A percentile compares a stretch with the other conserved stretches of the same genome.
phyloP scores from a whole-genome alignment of 2,888 invertebrate genomes.

The Caenorhabditis sp. region DNA sequence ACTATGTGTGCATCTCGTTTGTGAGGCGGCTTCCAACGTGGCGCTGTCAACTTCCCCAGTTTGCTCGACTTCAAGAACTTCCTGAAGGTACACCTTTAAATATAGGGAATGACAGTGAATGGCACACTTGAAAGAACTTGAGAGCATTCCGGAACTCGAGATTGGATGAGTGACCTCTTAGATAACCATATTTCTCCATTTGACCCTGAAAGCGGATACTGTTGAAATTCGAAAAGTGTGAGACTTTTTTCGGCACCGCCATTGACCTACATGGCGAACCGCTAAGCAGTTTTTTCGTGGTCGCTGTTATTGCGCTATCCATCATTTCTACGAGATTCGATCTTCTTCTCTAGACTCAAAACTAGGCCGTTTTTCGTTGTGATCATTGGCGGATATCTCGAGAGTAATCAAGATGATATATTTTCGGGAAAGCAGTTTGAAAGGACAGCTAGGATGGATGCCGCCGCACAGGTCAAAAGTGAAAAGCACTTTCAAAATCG shows the following conservation, averaged over 20 bases:
- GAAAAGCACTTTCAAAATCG: slow-evolving; percentile 7
- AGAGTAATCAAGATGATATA: background rate
- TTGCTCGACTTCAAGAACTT: slow-evolving; percentile 76
- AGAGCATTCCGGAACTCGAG: slow-evolving; percentile 75
- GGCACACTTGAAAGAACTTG: slow-evolving; percentile 68
- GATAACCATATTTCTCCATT: slow-evolving; percentile 78
- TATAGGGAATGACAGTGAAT: background rate
- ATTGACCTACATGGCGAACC: slow-evolving; percentile 47
- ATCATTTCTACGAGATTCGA: slow-evolving; percentile 58
- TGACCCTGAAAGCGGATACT: slow-evolving; percentile 76
- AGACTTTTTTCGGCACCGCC: slow-evolving; percentile 46
- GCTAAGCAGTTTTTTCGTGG: slow-evolving; percentile 51
- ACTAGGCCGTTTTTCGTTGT: slow-evolving; percentile 59
- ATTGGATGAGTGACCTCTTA: slow-evolving; percentile 72
- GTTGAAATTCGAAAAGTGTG: slow-evolving; percentile 25
- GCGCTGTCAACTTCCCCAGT: slow-evolving; percentile 77
- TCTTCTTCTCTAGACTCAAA: slow-evolving; percentile 42
- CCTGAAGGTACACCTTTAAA: slow-evolving; percentile 65
- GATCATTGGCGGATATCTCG: slow-evolving; percentile 21
- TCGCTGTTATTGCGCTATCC: slow-evolving; percentile 52
- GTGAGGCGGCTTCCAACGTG: slow-evolving; percentile 73
- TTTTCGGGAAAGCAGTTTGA: slow-evolving; percentile 18
- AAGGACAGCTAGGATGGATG: slow-evolving; percentile 9
- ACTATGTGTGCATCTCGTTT: slow-evolving; percentile 77
- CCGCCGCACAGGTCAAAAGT: slow-evolving; percentile 1